A percentile compares a stretch with the other conserved stretches of the same genome.
These are phyloP conservation scores for Cossypha niveicapilla DNA, from an alignment of 2,797 vertebrate species.

Conservation along the genomic window DNA sequence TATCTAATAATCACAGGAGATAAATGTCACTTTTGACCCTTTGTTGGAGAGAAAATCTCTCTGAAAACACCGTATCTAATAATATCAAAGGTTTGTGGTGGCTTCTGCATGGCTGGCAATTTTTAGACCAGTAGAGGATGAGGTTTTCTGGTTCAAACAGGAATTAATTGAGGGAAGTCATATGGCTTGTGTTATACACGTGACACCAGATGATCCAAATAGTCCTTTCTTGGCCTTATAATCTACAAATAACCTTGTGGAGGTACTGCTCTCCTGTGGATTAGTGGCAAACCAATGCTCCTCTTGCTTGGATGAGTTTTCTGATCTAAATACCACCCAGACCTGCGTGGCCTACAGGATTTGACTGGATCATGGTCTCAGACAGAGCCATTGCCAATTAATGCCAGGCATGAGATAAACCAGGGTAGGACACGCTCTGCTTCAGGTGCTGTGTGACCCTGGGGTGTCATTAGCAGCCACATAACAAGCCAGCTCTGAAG, in stretches of 20 bases:
- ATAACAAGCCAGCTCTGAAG: not conserved
- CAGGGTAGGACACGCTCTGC: not conserved
- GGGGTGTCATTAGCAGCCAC: not conserved
- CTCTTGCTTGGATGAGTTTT: slow-evolving; percentile 54
- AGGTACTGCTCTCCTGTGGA: slow-evolving; percentile 50
- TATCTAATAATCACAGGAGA: not conserved
- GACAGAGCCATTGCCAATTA: slow-evolving; percentile 55
- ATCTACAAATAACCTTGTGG: slow-evolving; percentile 59
- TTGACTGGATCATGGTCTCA: slow-evolving; percentile 61
- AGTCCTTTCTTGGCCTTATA: slow-evolving; percentile 70
- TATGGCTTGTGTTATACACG: slow-evolving; percentile 39
- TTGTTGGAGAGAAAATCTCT: not conserved
- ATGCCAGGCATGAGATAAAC: slow-evolving; percentile 27
- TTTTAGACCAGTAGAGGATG: slow-evolving; percentile 23
- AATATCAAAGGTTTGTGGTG: not conserved
- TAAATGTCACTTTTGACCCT: not conserved
- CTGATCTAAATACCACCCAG: slow-evolving; percentile 61
- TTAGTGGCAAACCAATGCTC: slow-evolving; percentile 46
- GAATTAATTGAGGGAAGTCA: slow-evolving; percentile 58
- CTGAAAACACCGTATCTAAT: not conserved
- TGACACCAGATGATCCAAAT: slow-evolving; percentile 67
- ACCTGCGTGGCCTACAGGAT: slow-evolving; percentile 48
- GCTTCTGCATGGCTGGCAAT: not conserved
- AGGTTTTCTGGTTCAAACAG: slow-evolving; percentile 58
- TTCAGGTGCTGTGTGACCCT: not conserved